phyloP scores from a whole-genome alignment of 64 coral and sea anemone species.

The Dendronephthya gigantea region DNA sequence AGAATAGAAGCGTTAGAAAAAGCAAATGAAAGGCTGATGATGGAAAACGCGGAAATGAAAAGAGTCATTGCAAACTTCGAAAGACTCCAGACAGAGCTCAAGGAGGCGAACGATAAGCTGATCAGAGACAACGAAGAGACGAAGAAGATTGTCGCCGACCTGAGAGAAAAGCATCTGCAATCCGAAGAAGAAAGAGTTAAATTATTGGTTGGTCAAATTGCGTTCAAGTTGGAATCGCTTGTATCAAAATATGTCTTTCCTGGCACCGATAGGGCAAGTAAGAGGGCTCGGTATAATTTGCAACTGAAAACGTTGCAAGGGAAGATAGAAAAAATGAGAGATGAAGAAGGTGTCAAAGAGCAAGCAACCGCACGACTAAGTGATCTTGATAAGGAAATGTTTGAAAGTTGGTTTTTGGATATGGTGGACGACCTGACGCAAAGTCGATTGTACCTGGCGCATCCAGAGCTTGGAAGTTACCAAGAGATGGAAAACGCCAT shows the following conservation, averaged over 20 bases:
- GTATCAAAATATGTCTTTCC: neutral
- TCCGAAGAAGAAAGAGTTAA: neutral
- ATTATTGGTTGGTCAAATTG: neutral
- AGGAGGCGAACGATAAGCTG: too few relatives aligned
- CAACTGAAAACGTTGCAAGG: neutral
- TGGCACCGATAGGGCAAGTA: neutral
- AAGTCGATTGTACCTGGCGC: neutral
- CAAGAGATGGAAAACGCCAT: neutral
- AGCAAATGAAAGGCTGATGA: neutral
- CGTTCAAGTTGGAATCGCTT: neutral
- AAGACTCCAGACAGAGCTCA: neutral
- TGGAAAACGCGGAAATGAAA: neutral
- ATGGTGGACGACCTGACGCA: neutral
- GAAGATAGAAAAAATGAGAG: neutral
- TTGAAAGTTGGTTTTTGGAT: conserved; percentile 13
- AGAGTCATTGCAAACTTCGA: neutral
- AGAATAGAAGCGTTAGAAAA: neutral
- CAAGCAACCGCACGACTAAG: neutral
- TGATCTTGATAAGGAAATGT: neutral
- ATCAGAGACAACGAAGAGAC: too few relatives aligned
- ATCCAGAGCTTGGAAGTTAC: neutral
- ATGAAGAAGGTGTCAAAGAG: neutral
- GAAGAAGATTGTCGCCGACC: too few relatives aligned
- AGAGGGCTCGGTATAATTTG: neutral
- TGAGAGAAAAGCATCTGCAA: too few relatives aligned